Base-by-base conservation (phyloP, 30 jellyfish, hydroid and myxozoan species). In the Mastigias papua region DNA sequence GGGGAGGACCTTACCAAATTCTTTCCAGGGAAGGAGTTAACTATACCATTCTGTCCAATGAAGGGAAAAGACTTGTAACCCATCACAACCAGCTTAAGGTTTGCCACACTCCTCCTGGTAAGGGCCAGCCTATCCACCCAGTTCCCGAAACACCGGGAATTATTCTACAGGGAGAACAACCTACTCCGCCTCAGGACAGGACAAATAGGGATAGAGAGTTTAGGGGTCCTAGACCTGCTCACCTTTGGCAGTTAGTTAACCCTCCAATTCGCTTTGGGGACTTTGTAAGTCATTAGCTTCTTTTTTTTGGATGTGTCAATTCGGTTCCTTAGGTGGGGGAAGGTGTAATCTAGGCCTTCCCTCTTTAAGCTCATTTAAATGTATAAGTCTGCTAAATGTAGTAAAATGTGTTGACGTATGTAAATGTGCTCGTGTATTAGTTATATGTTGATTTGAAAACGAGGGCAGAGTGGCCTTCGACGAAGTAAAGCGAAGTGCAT, bases 251-350 rank as follows among this genome's bases (percentile, higher is more conserved):
- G 63, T 31, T 65, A 6, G 61, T 82, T 20, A 69, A 82, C 31
- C 92, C 92, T 15, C 92, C 86, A 17, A 34, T 70, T 49, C 78
- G 70, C 1, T 69, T 68, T 82, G 93, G 93, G 63, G 93, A 84
- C 23, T 26, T 84, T 71, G 87, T 84, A 72, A 35, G 76, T 35
- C 74, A 63, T 63, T 63, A 63, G 23, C 37, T 63, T 26, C 23
- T 63, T 19, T 23, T 63, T 63, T 54, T 54, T 42, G 54, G 7
- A 15, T 42, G 4, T 57, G 69, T 57, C 8, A 57, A 57, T 57
- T 10, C 23, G 8, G 69, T 57, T 57, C 46, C 35, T 0, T 20
- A 63, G 69, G 67, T 17, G 35, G 83, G 83, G 83, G 83, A 72
- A 33, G 68, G 83, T 72, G 83, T 72, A 34, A 49, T 33, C 5